Evolutionary conservation across 1,140 invertebrate genomes (phyloP).

Genomic region (Cataglyphis hispanica): DNA sequence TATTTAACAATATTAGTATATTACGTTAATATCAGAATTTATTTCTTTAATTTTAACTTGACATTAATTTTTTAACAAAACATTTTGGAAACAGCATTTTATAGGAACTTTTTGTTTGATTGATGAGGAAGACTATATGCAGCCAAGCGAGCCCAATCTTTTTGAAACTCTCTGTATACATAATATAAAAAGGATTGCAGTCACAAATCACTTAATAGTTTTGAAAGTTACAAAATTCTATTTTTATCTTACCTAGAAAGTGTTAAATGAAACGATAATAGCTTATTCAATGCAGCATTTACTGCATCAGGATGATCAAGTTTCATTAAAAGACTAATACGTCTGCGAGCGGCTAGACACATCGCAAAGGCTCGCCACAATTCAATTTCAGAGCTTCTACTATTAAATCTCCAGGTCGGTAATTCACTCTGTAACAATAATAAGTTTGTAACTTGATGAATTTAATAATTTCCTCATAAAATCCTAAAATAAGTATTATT

Average conservation of each 20-base stretch:
- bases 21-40: too few relatives aligned
- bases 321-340: conserved; percentile 74
- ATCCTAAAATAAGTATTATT: conserved; percentile 70
- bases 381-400: conserved; percentile 64
- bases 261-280: conserved; percentile 80
- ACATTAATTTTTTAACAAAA: too few relatives aligned
- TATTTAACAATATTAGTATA: too few relatives aligned
- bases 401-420: conserved; percentile 81
- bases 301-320: conserved; percentile 70
- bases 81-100: too few relatives aligned
- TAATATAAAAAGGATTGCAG: conserved; percentile 10
- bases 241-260: conserved; percentile 73
- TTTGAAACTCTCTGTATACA: not conserved
- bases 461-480: too few relatives aligned
- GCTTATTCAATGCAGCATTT: conserved; percentile 81
- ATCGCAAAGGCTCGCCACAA: conserved; percentile 80
- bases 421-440: conserved; percentile 79
- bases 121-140: too few relatives aligned
- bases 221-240: conserved; percentile 1
- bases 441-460: conserved; percentile 25
- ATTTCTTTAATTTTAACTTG: too few relatives aligned
- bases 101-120: too few relatives aligned
- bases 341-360: conserved; percentile 80
- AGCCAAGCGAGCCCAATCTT: too few relatives aligned
- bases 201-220: conserved; percentile 17